Conservation (phyloP, 2,797 vertebrate genomes). For the Danio kyathit region DNA sequence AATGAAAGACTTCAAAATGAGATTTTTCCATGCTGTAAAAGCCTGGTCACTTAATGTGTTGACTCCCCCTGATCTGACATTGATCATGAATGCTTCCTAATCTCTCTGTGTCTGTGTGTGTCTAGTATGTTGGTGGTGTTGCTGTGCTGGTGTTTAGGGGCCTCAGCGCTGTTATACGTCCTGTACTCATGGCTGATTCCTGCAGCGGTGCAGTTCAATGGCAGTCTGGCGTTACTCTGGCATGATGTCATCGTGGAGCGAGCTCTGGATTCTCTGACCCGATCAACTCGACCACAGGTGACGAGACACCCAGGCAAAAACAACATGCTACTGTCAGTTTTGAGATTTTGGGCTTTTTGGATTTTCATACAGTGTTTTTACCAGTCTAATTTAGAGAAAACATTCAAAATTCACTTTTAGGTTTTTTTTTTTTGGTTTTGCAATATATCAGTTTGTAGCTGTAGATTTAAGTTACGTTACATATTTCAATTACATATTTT, state of each 20-base stretch:
- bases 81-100: not conserved
- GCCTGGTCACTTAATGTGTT: not conserved
- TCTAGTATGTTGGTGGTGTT: constrained; percentile 74
- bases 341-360: too few relatives aligned
- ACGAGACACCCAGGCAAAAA: not conserved
- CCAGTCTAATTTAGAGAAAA: too few relatives aligned
- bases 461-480: too few relatives aligned
- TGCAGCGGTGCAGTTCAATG: constrained; percentile 69
- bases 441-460: too few relatives aligned
- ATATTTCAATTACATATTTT: too few relatives aligned
- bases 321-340: too few relatives aligned
- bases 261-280: constrained; percentile 71
- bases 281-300: constrained; percentile 79
- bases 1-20: too few relatives aligned
- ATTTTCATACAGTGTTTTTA: too few relatives aligned
- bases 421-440: too few relatives aligned
- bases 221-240: constrained; percentile 75
- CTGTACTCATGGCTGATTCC: constrained; percentile 76
- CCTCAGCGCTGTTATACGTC: constrained; percentile 65
- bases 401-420: too few relatives aligned
- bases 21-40: not conserved
- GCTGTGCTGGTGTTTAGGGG: constrained; percentile 63
- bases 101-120: constrained; percentile 3
- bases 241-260: constrained; percentile 72
- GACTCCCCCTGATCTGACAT: not conserved